Percentiles rank a stretch among this genome's conserved stretches.
phyloP scores from a whole-genome alignment of 37 sponge, comb jelly and placozoan genomes.

The Mnemiopsis leidyi region DNA sequence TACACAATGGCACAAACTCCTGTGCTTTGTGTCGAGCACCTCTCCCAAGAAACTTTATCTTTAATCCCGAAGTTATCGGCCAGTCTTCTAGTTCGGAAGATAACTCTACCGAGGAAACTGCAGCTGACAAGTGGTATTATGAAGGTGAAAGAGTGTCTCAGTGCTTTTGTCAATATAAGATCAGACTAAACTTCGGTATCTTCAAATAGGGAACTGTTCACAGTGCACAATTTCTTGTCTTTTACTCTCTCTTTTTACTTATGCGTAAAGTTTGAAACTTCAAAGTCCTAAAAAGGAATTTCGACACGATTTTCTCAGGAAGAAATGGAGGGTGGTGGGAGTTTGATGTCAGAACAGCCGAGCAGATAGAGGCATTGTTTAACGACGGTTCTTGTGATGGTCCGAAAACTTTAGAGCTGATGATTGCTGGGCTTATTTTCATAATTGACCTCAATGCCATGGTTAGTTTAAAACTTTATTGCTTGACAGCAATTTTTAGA shows the following conservation, averaged over 20 bases:
- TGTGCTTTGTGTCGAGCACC: constrained; percentile 83
- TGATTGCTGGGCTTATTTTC: constrained; percentile 79
- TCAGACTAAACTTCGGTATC: too few species aligned
- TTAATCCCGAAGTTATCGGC: constrained; percentile 68
- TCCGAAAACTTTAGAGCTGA: constrained; percentile 47
- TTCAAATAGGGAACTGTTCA: too few species aligned
- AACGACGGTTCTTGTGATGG: not conserved
- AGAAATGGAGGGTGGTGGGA: constrained; percentile 88
- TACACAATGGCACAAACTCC: constrained; percentile 40
- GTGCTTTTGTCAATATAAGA: too few species aligned
- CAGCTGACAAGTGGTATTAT: constrained; percentile 73
- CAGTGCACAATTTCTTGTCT: too few species aligned
- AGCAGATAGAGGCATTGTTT: constrained; percentile 73
- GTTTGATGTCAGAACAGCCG: constrained; percentile 77
- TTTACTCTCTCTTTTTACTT: too few species aligned
- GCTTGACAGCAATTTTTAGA: too few species aligned
- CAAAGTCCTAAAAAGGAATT: too few species aligned
- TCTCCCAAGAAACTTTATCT: constrained; percentile 71
- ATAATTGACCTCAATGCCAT: constrained; percentile 75
- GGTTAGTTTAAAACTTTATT: constrained; percentile 67
- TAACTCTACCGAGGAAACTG: not conserved
- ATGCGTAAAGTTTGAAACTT: too few species aligned
- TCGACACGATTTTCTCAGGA: too few species aligned
- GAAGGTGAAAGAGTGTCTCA: constrained; percentile 70
- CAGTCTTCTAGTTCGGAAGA: not conserved